These are phyloP conservation scores for Arothron firmamentum DNA, from an alignment of 2,113 vertebrate genomes.

Conservation along the genomic window DNA sequence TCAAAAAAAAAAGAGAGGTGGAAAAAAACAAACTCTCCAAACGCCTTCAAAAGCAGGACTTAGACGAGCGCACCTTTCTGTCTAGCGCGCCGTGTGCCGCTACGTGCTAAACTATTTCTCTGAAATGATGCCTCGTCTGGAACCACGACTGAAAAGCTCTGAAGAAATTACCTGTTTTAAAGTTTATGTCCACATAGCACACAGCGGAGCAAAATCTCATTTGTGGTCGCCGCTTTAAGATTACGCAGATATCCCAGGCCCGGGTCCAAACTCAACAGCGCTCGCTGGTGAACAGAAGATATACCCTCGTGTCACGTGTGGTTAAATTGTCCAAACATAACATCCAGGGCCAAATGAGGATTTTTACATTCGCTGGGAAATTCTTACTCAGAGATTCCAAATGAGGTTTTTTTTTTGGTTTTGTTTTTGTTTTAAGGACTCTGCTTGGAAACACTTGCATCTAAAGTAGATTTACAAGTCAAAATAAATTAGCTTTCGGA, in stretches of 20 bases:
- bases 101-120: slow-evolving; percentile 4
- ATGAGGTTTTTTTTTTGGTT: slow-evolving; percentile 40
- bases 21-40: slow-evolving; percentile 67
- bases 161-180: slow-evolving; percentile 11
- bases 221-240: slow-evolving; percentile 39
- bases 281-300: slow-evolving; percentile 41
- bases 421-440: slow-evolving; percentile 50
- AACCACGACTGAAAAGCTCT: not conserved
- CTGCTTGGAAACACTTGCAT: slow-evolving; percentile 50
- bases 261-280: slow-evolving; percentile 62
- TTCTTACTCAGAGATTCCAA: slow-evolving; percentile 57
- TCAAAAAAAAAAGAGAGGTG: slow-evolving; percentile 37
- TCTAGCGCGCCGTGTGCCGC: slow-evolving; percentile 25
- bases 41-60: slow-evolving; percentile 69
- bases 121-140: too few species aligned
- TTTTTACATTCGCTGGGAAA: slow-evolving; percentile 57
- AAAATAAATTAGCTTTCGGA: slow-evolving; percentile 39
- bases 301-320: slow-evolving; percentile 29
- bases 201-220: slow-evolving; percentile 4
- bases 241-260: slow-evolving; percentile 56
- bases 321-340: slow-evolving; percentile 53
- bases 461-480: slow-evolving; percentile 56
- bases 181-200: not conserved
- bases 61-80: slow-evolving; percentile 57
- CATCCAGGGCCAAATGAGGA: slow-evolving; percentile 53